Evolutionary conservation across 2,888 invertebrate genomes (phyloP), one percentile per base, ranked within the genome.

Genomic region (Hypomecis punctinalis): DNA sequence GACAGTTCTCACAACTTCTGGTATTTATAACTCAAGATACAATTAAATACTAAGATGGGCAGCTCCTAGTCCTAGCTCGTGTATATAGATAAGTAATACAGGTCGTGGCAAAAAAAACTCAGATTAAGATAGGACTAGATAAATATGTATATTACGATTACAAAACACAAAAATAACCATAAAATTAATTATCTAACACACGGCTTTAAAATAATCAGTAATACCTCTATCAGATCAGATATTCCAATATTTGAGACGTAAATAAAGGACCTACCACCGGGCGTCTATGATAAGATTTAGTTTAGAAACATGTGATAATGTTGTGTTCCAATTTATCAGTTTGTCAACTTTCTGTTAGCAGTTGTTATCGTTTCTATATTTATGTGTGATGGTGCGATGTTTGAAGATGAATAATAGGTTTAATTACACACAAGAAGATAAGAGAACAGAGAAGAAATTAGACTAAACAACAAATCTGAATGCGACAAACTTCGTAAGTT

Each of bases 281-380:
- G 68, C 68, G 71, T 62, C 69, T 42, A 35, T 1, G 69, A 68
- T 69, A 64, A 69, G 61, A 59, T 66, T 43, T 36, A n/a, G 47
- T 42, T 62, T 63, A 39, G n/a, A 33, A 48, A 13, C 51, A 54
- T 56, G 42, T 35, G 66, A 66, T 66, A 63, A 46, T 47, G 42
- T 23, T 40, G 6, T n/a, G 56, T 63, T 56, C 33, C 46, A 51
- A 51, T 6, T 52, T 52, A 52, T 52, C 40, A 52, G 10, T 6
- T 23, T 40, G 23, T 52, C 8, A 10, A 40, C 40, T 51, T 11
- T 11, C 37, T 51, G 9, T 13, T 23, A 37, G 37, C 11, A 0
- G 40, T 39, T 3, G 13, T 9, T 52, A 62, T 65, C 64, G 53
- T 43, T 52, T 47, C 53, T 56, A 37, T 49, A 52, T 63, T 52